These are phyloP conservation scores for Gymnothorax javanicus DNA, from an alignment of 2,797 vertebrate genomes.

Conservation along the genomic window DNA sequence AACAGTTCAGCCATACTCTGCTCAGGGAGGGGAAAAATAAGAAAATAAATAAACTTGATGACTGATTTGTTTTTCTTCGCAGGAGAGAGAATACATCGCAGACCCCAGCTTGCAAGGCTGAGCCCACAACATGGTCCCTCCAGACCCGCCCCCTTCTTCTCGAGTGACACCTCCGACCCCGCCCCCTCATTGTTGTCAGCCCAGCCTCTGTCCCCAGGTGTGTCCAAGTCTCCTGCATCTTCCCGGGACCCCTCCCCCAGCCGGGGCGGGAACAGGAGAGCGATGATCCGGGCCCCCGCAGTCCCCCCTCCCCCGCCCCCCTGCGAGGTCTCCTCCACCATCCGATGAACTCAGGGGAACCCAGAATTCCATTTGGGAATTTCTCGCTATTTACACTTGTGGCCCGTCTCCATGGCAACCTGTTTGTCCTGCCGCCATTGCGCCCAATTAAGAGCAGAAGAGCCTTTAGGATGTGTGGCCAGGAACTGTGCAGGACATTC, in stretches of 20 bases:
- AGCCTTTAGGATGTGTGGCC: not conserved
- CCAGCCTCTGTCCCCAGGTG: not conserved
- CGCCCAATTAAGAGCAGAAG: not conserved
- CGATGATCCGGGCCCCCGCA: constrained; percentile 62
- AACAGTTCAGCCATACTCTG: not conserved
- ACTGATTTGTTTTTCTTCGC: constrained; percentile 16
- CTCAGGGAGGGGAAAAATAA: not conserved
- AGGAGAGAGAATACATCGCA: constrained; percentile 60
- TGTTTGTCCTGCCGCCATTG: not conserved
- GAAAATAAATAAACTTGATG: not conserved
- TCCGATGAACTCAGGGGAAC: not conserved
- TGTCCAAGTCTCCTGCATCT: not conserved
- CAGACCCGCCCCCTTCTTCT: constrained; percentile 46
- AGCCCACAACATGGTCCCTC: constrained; percentile 49
- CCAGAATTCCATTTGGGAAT: not conserved
- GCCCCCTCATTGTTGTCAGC: no score
- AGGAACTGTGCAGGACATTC: not conserved
- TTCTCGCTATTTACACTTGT: not conserved
- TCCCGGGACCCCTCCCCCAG: constrained; percentile 29
- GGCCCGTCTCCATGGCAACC: not conserved
- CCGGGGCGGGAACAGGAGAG: constrained; percentile 57
- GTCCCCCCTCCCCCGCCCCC: constrained; percentile 72
- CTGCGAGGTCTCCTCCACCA: constrained; percentile 46
- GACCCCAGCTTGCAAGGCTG: constrained; percentile 27
- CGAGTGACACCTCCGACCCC: not conserved